Conservation (phyloP, 2,113 vertebrate species). For the Mesocricetus auratus region DNA sequence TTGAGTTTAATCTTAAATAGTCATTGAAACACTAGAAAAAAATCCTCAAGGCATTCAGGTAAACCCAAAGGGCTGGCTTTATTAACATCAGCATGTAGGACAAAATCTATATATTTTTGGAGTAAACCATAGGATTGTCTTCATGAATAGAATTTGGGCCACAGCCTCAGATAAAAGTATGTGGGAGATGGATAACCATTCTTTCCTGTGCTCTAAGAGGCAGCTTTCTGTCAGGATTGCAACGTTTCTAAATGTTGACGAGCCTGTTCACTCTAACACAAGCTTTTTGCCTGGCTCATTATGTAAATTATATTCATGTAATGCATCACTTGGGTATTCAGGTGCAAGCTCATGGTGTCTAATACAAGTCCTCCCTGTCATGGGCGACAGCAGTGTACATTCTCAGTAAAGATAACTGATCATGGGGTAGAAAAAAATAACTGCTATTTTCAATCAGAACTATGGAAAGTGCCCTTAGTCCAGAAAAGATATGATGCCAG, state of each 20-base stretch:
- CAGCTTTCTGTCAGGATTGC: conserved; percentile 75
- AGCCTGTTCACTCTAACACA: conserved; percentile 58
- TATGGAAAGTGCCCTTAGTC: conserved; percentile 65
- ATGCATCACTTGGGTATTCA: conserved; percentile 77
- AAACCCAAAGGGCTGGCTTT: conserved; percentile 7
- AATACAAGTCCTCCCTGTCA: conserved; percentile 72
- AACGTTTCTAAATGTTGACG: conserved; percentile 77
- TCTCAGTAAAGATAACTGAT: conserved; percentile 74
- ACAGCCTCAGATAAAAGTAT: not conserved
- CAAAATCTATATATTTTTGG: not conserved
- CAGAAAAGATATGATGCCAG: conserved; percentile 55
- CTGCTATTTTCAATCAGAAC: conserved; percentile 68
- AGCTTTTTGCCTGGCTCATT: conserved; percentile 78
- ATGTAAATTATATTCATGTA: conserved; percentile 79
- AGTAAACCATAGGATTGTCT: not conserved
- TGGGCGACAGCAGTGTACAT: conserved; percentile 67
- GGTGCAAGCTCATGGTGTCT: conserved; percentile 79
- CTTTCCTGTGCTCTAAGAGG: conserved; percentile 69
- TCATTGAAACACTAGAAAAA: conserved; percentile 57
- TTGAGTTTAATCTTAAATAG: conserved; percentile 75
- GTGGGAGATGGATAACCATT: conserved; percentile 50
- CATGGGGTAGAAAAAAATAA: conserved; percentile 64
- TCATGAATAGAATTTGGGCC: not conserved
- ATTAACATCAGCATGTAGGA: not conserved
- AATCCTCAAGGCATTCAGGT: not conserved